These are phyloP conservation scores for Catocala sponsa DNA, from an alignment of 2,888 invertebrate species.

Conservation along the genomic window DNA sequence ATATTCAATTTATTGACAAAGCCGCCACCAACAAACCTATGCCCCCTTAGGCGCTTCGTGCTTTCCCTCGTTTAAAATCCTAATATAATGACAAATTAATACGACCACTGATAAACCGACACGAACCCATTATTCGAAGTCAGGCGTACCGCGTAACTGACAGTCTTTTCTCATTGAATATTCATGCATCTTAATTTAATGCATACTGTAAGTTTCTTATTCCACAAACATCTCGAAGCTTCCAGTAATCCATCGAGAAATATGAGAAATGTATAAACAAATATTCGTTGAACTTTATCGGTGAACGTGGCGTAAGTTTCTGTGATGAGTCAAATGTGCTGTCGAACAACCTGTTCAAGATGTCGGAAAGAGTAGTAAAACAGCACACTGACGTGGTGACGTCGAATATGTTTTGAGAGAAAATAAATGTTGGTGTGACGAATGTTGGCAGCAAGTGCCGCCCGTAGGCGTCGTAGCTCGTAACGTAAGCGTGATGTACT, in stretches of 20 bases:
- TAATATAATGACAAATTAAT: conserved; percentile 13
- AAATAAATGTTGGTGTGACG: conserved; percentile 54
- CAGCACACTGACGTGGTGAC: conserved; percentile 43
- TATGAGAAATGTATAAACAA: conserved; percentile 31
- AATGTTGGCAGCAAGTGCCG: conserved; percentile 6
- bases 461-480: conserved; percentile 18
- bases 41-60: conserved; percentile 37
- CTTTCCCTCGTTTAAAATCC: conserved; percentile 28
- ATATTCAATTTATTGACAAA: conserved; percentile 68
- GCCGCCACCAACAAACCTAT: conserved; percentile 47
- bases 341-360: conserved; percentile 51
- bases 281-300: conserved; percentile 37
- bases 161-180: conserved; percentile 25
- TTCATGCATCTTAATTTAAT: conserved; percentile 47
- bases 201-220: conserved; percentile 36
- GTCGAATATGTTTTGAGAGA: conserved; percentile 45
- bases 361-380: conserved; percentile 65
- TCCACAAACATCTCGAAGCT: conserved; percentile 36
- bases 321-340: too few species aligned
- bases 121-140: conserved; percentile 8
- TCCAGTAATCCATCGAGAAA: conserved; percentile 28
- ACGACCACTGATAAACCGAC: too few species aligned
- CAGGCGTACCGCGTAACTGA: conserved; percentile 11
- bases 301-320: conserved; percentile 30
- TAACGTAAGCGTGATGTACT: conserved; percentile 15